A percentile compares a stretch with the other conserved stretches of the same genome.
These are phyloP conservation scores for Carcina quercana DNA, from an alignment of 2,888 invertebrate genomes.

Conservation along the genomic window DNA sequence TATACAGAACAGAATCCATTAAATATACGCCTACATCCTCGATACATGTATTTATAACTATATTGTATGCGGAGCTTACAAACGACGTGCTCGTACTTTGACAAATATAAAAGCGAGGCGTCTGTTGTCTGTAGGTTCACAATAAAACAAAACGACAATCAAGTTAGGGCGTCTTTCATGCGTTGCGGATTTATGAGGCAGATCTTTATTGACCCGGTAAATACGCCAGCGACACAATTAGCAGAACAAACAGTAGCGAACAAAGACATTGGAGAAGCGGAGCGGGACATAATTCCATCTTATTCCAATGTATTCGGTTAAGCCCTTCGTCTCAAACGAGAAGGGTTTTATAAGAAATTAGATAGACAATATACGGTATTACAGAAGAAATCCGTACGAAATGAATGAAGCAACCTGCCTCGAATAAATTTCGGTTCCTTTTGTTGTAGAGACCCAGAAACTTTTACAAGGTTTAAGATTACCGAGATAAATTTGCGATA, in stretches of 20 bases:
- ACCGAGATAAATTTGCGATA: too few species aligned
- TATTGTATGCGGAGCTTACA: too few species aligned
- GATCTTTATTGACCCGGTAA: slow-evolving; percentile 36
- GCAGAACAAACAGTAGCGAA: slow-evolving; percentile 36
- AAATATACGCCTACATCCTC: too few species aligned
- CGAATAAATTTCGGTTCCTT: neutral
- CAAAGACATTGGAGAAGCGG: slow-evolving; percentile 28
- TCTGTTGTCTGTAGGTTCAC: too few species aligned
- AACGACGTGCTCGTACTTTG: too few species aligned
- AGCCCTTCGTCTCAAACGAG: slow-evolving; percentile 13
- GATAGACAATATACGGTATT: slow-evolving; percentile 1
- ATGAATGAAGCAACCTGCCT: neutral
- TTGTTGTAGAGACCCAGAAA: too few species aligned
- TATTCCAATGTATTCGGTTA: slow-evolving; percentile 32
- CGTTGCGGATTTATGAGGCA: slow-evolving; percentile 36
- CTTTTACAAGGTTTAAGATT: too few species aligned
- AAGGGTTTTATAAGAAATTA: slow-evolving; percentile 13
- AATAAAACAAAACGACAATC: slow-evolving; percentile 27
- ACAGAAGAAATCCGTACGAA: slow-evolving; percentile 1
- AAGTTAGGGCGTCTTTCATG: slow-evolving; percentile 27
- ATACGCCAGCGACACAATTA: slow-evolving; percentile 38
- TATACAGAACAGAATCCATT: too few species aligned
- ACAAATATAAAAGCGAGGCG: too few species aligned
- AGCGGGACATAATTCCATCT: slow-evolving; percentile 18
- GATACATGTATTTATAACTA: too few species aligned